Evolutionary conservation across 2,888 invertebrate genomes (phyloP), one percentile per base, ranked within the genome.

Genomic region (Tenthredo scrophulariae): DNA sequence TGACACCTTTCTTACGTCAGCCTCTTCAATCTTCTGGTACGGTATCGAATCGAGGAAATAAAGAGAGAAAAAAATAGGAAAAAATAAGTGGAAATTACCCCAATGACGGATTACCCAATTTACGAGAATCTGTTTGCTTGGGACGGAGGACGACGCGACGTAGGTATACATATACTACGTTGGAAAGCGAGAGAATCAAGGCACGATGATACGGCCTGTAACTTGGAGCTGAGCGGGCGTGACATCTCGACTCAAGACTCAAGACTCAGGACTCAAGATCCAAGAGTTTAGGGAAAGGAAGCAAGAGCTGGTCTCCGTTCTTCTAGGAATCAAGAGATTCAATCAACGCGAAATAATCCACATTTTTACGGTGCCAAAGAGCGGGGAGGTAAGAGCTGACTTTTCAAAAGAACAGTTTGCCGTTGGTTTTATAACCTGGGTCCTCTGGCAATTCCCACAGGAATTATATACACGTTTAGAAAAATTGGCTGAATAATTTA

Each of bases 281-380:
- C n/a, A 15, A 58, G 83, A 83, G 65, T 67, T 22, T 22, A 40
- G 80, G 40, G 43, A 37, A 29, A n/a, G 62, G 37, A n/a, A 40
- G 10, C 37, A 50, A 80, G 67, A 33, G 18, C 6, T 29, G 46
- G 43, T 83, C 33, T 18, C 0, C 29, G 43, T 9, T 67, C 54
- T 85, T 85, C 85, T 54, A 72, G 85, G 82, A 85, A 85, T 22
- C 26, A 82, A 40, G 10, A 67, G 85, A 85, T 85, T 85, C 85
- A 72, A 82, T 85, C 85, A 82, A 79, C 82, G 82, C 79, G 50
- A 85, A 85, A 82, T 85, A 85, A 85, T 85, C 70, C 72, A 85
- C 72, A 85, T 80, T 82, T 82, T 72, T 82, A 85, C 79, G 85
- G 72, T 43, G 70, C 50, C 80, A 70, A 82, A 54, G 70, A 82